phyloP scores from a whole-genome alignment of 2,797 vertebrate species.

The Novumbra hubbsi region DNA sequence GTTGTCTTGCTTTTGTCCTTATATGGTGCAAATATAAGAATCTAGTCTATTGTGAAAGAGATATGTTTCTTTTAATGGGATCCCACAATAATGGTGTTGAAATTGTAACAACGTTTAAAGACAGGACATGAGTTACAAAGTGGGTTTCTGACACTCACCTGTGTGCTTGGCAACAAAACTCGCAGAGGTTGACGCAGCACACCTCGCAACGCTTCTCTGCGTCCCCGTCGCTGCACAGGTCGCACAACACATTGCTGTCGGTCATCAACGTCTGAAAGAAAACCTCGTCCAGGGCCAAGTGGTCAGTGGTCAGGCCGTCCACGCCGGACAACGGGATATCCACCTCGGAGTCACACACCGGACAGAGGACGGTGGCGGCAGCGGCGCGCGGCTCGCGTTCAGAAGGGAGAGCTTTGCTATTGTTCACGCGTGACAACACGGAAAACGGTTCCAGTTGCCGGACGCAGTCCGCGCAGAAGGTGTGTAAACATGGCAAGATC shows the following conservation, averaged over 20 bases:
- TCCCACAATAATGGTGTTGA: not conserved
- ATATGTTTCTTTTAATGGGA: not conserved
- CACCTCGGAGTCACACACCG: slow-evolving; percentile 85
- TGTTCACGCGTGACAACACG: slow-evolving; percentile 29
- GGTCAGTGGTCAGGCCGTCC: slow-evolving; percentile 78
- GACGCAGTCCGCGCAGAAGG: slow-evolving; percentile 84
- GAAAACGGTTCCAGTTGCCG: slow-evolving; percentile 76
- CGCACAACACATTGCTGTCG: slow-evolving; percentile 75
- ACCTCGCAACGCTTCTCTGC: slow-evolving; percentile 83
- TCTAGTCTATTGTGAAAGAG: too few relatives aligned
- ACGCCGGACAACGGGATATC: slow-evolving; percentile 79
- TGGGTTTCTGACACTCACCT: slow-evolving; percentile 68
- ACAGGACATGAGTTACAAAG: not conserved
- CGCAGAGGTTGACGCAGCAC: slow-evolving; percentile 84
- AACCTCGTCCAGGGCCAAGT: slow-evolving; percentile 82
- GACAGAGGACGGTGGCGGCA: slow-evolving; percentile 77
- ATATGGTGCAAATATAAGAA: too few relatives aligned
- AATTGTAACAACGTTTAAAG: not conserved
- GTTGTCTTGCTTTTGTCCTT: too few relatives aligned
- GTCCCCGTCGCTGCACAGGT: slow-evolving; percentile 84
- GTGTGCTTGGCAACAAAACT: slow-evolving; percentile 92
- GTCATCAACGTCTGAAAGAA: slow-evolving; percentile 76
- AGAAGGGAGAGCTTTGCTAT: slow-evolving; percentile 19
- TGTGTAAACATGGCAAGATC: slow-evolving; percentile 87
- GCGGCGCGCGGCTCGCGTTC: not conserved